Evolutionary conservation across 2,888 invertebrate genomes (phyloP), one percentile per base, ranked within the genome.

Genomic region (Cephus spinipes): DNA sequence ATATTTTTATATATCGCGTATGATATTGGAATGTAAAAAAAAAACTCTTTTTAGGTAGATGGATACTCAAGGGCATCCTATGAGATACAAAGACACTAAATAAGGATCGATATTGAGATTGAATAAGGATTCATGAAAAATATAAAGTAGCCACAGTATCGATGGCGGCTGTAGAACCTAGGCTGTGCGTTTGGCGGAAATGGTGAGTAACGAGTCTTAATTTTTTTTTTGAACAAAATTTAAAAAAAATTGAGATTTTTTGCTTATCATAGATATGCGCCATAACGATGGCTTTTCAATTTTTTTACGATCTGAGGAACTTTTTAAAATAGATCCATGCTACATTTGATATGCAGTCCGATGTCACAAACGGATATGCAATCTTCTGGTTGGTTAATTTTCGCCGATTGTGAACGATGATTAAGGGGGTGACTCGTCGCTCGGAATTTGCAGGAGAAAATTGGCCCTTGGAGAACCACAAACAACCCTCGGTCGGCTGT

Each of bases 391-490:
- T 55, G 55, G 55, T 9, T 55, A 55, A 55, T 55, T 55, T 55
- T 55, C 55, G 55, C 1, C 55, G 55, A 55, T 55, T 55, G 55
- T 55, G 55, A 55, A 55, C 55, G 55, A 55, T 55, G 23, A 23
- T 55, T 55, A 55, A 55, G 55, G 55, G 40, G 55, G 9, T 9
- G 55, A 6, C 4, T 34, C n/a, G 73, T 30, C 30, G 30, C 55
- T 68, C 40, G 71, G 12, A 6, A 76, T 76, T 55, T 55, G 3
- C 34, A 23, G 35, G 68, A 73, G n/a, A 79, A 80, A 82, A 82
- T 81, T 82, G 75, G 40, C 30, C 75, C 55, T 55, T 68, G 40
- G 55, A 75, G 33, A 55, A 32, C 68, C 34, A 34, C 40, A 34
- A 33, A 75, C 34, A 75, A 40, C 36, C 76, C 74, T 69, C 30